phyloP scores from a whole-genome alignment of 92 coral and sea anemone genomes.

The Paragorgia papillata region DNA sequence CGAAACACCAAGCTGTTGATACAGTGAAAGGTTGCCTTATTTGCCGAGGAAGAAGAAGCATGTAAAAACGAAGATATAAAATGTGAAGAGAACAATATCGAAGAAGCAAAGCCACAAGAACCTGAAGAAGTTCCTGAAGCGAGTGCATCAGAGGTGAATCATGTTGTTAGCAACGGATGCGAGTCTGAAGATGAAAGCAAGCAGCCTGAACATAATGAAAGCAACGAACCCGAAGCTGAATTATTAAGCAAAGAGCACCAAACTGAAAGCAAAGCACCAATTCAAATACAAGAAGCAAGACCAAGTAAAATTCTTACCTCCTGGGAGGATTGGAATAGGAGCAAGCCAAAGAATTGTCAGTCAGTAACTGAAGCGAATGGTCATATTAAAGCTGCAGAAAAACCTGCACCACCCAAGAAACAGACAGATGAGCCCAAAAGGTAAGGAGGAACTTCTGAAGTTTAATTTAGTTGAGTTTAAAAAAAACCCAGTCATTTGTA shows the following conservation, averaged over 20 bases:
- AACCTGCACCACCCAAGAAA: slow-evolving; percentile 40
- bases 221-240: not conserved
- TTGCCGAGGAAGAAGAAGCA: not conserved
- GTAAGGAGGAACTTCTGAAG: not conserved
- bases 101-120: not conserved
- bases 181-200: not conserved
- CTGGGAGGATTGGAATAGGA: not conserved
- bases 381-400: slow-evolving; percentile 28
- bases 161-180: not conserved
- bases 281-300: too few relatives aligned
- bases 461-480: too few relatives aligned
- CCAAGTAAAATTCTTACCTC: not conserved
- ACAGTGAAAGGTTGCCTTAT: not conserved
- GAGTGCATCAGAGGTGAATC: not conserved
- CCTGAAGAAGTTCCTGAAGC: not conserved
- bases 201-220: not conserved
- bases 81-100: not conserved
- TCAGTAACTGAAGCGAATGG: slow-evolving; percentile 17
- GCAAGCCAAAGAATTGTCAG: slow-evolving; percentile 12
- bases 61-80: not conserved
- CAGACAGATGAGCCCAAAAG: slow-evolving; percentile 43
- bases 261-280: too few relatives aligned
- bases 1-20: not conserved
- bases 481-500: too few relatives aligned
- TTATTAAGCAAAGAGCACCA: too few relatives aligned